Percentiles rank a stretch among this genome's conserved stretches.
Evolutionary conservation across 2,113 vertebrate species (phyloP).

Genomic region (Psephotus haematonotus): DNA sequence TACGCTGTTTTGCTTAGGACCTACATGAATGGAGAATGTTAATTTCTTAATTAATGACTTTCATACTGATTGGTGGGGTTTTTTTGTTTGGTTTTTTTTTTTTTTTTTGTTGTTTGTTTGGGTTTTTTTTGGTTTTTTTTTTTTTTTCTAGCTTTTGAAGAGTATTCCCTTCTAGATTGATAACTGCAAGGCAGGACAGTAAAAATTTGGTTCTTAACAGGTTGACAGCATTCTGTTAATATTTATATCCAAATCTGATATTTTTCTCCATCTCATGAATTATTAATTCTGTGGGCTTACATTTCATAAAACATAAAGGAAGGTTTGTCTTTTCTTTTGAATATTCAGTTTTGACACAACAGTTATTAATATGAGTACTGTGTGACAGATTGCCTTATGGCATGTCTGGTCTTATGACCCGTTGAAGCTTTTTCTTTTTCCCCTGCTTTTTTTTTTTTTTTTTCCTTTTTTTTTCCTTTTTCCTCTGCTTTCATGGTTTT

Average conservation of each 20-base stretch:
- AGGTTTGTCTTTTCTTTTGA: constrained; percentile 68
- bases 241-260: constrained; percentile 62
- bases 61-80: background rate
- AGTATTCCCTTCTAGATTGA: background rate
- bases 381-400: constrained; percentile 65
- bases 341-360: constrained; percentile 61
- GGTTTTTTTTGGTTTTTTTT: background rate
- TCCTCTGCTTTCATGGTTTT: background rate
- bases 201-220: constrained; percentile 20
- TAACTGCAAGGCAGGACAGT: constrained; percentile 16
- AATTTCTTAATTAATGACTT: constrained; percentile 33
- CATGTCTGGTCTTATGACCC: constrained; percentile 46
- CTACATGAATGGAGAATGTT: background rate
- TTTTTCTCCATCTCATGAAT: constrained; percentile 53
- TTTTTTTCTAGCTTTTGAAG: background rate
- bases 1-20: background rate
- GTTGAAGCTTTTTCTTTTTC: constrained; percentile 5
- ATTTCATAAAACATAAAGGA: constrained; percentile 63
- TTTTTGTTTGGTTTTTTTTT: background rate
- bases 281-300: constrained; percentile 59
- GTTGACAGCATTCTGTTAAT: constrained; percentile 48
- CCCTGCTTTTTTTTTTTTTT: background rate
- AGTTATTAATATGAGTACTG: constrained; percentile 61
- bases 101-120: too few relatives aligned
- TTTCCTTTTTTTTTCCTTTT: background rate